Evolutionary conservation across 2,888 invertebrate species (phyloP), one percentile per base, ranked within the genome.

Genomic region (Caenorhabditis sp.): DNA sequence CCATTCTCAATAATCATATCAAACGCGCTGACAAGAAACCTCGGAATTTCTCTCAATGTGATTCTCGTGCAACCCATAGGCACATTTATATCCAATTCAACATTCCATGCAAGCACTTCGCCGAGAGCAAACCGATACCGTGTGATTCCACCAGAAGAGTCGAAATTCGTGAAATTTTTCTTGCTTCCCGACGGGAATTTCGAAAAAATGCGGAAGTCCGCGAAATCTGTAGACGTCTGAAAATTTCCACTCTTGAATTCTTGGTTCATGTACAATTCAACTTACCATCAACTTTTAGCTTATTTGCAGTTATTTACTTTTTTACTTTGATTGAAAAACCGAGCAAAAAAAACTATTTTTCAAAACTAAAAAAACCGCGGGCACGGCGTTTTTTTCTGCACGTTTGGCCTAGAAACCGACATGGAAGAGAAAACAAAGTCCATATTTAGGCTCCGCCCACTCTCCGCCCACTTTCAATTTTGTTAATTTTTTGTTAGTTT

Each of bases 11-110:
- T 67, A 58, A 83, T 73, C 19, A 65, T 64, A 23, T 68, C 69
- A 53, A 83, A 83, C 0, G 82, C 82, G 43, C 81, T 70, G 50
- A 81, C 68, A 5, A 83, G 54, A 53, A 83, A 83, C n/a, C 82
- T 49, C 21, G 73, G 73, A 17, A 73, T 62, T 31, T 73, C 73
- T 51, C 59, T 61, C 27, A 73, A 23, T 17, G 68, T 73, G 19
- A 73, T 69, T 26, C 69, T 27, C 12, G 73, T 73, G 62, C 62
- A 69, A 5, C 73, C 73, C 51, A 67, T 72, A n/a, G 66, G 69
- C 3, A 73, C 67, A 23, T 58, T 58, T 23, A 73, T 66, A 31
- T 73, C 73, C 27, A 69, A 49, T 50, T 73, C 73, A 36, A 73
- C 55, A 53, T 68, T 73, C 62, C 63, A 66, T 10, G 66, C 58